Evolutionary conservation across 2,113 vertebrate species (phyloP).

Genomic region (Orthonyx spaldingii): DNA sequence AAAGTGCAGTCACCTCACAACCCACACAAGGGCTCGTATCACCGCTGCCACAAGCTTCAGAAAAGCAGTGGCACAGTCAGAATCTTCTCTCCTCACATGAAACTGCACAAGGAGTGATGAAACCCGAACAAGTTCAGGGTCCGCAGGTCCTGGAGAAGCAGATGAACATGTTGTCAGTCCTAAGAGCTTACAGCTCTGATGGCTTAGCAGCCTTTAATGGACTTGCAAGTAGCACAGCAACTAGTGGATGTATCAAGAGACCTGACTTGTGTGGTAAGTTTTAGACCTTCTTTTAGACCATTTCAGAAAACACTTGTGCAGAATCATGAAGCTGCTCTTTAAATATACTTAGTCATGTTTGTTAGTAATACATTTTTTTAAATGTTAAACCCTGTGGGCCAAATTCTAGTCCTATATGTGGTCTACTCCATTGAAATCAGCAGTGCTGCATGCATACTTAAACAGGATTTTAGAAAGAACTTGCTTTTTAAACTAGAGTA

Average conservation of each 20-base stretch:
- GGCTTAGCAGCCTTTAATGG: constrained; percentile 93
- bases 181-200: constrained; percentile 95
- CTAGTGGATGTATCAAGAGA: constrained; percentile 90
- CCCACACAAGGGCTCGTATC: constrained; percentile 69
- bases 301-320: constrained; percentile 65
- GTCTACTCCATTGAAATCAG: constrained; percentile 60
- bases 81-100: constrained; percentile 82
- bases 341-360: constrained; percentile 58
- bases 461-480: constrained; percentile 48
- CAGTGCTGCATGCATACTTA: constrained; percentile 62
- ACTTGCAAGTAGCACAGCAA: constrained; percentile 83
- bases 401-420: constrained; percentile 57
- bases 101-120: constrained; percentile 81
- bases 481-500: constrained; percentile 54
- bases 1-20: constrained; percentile 64
- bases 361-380: constrained; percentile 60
- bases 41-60: constrained; percentile 72
- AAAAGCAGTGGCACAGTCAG: constrained; percentile 90
- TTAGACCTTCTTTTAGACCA: constrained; percentile 74
- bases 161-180: constrained; percentile 96
- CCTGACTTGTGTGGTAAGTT: constrained; percentile 96
- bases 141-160: constrained; percentile 86
- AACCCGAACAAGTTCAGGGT: constrained; percentile 83
- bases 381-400: constrained; percentile 56
- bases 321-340: constrained; percentile 64